Evolutionary conservation across 2,888 invertebrate species (phyloP).

Genomic region (Julus scandinavius): DNA sequence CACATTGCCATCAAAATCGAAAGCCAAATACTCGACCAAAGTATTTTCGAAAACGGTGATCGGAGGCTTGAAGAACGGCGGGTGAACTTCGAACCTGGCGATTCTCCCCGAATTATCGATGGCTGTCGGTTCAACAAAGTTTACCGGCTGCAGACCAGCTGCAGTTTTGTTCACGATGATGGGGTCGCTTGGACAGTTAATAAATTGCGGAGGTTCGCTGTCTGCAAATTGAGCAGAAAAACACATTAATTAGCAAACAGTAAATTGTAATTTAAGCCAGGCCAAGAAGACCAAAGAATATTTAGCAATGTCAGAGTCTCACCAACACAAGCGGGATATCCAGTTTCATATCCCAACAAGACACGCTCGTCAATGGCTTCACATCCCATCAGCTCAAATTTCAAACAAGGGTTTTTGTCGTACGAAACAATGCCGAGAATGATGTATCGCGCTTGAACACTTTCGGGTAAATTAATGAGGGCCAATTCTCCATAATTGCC

Average conservation of each 20-base stretch:
- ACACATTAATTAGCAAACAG: background rate
- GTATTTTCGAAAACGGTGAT: conserved; percentile 89
- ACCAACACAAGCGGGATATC: conserved; percentile 92
- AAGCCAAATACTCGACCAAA: conserved; percentile 94
- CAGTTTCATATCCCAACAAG: conserved; percentile 90
- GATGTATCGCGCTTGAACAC: conserved; percentile 92
- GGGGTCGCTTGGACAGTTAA: conserved; percentile 94
- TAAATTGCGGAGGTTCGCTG: conserved; percentile 95
- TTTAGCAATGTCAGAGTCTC: background rate
- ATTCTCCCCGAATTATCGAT: conserved; percentile 96
- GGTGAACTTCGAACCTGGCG: conserved; percentile 90
- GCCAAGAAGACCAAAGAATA: background rate
- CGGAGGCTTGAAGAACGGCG: conserved; percentile 89
- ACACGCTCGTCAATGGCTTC: conserved; percentile 82
- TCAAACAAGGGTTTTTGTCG: conserved; percentile 95
- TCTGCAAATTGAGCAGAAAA: conserved; percentile 70
- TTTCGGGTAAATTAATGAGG: conserved; percentile 94
- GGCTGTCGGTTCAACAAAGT: conserved; percentile 93
- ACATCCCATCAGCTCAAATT: conserved; percentile 96
- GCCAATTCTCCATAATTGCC: conserved; percentile 96
- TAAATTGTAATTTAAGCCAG: background rate
- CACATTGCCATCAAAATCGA: conserved; percentile 96
- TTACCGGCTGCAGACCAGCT: conserved; percentile 82
- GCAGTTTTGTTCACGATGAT: conserved; percentile 88
- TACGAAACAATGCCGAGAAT: conserved; percentile 95